Evolutionary conservation across 2,888 invertebrate genomes (phyloP), one percentile per base, ranked within the genome.

Genomic region (Agrochola lota): DNA sequence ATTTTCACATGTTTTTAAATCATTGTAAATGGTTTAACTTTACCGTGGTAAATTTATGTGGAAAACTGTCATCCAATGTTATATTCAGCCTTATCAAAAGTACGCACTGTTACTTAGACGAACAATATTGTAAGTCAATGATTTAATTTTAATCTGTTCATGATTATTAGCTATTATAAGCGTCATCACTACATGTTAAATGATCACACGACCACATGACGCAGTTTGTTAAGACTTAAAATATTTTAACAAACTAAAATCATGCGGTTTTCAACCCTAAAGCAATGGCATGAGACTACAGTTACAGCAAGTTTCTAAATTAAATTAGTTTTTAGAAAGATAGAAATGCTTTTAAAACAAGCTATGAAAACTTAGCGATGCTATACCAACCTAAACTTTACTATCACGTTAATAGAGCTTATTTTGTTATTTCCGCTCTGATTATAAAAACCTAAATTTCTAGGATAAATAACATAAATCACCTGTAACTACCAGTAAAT

Each of bases 251-350:
- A 84, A 81, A 88, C 79, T 80, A 55, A 52, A 23, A 71, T 46
- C 83, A 87, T 72, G 68, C 71, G 63, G 63, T 63, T 68, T 74
- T 69, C n/a, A 73, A 74, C 77, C 70, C 66, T 85, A 84, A 88
- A 90, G 91, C 91, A 74, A 85, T 86, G 79, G 69, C 60, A 74
- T 81, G 85, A 92, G 91, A 90, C 82, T 89, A 92, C 83, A 92
- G 92, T 91, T 91, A 92, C 93, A 93, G 93, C 88, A 92, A 90
- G 43, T 75, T 77, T 69, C 40, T 84, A 55, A 35, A 66, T 9
- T 59, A 43, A 64, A 78, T 63, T 55, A 52, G 15, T 62, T 12
- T 73, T 66, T 12, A 68, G 40, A 73, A 52, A 76, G 23, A 74
- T 20, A 63, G 52, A 15, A 77, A 62, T 75, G 11, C 57, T 74